These are phyloP conservation scores for Myotis brandtii DNA, from an alignment of 2,113 vertebrate genomes.

Conservation along the genomic window DNA sequence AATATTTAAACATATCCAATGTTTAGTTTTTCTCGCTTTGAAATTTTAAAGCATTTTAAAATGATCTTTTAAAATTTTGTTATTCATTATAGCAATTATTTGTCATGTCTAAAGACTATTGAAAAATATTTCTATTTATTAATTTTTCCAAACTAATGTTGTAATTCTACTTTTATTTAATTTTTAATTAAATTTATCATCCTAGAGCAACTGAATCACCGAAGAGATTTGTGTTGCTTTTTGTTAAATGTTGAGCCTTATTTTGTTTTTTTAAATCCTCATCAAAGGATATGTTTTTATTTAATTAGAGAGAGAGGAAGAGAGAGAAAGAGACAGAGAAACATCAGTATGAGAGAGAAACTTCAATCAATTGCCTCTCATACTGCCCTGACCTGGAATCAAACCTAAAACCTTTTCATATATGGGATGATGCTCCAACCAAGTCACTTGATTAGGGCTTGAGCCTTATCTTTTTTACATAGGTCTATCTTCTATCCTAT, in stretches of 20 bases:
- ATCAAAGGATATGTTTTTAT: background rate
- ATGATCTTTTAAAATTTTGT: background rate
- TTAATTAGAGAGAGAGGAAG: background rate
- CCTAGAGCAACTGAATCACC: background rate
- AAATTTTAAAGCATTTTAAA: conserved; percentile 30
- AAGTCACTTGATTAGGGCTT: background rate
- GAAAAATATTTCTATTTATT: background rate
- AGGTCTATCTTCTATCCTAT: background rate
- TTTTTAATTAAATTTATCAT: background rate
- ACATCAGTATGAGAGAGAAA: background rate
- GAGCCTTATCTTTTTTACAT: background rate
- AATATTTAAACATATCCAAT: background rate
- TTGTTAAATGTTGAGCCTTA: background rate
- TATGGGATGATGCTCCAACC: background rate
- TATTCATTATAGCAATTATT: background rate
- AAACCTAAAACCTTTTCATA: background rate
- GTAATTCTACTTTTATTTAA: background rate
- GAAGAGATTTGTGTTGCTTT: background rate
- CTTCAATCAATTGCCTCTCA: background rate
- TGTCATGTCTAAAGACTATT: background rate
- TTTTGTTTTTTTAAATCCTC: background rate
- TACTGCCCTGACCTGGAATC: background rate
- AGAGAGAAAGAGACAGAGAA: background rate
- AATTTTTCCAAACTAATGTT: background rate
- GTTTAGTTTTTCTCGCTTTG: background rate